Evolutionary conservation across 2,113 vertebrate genomes (phyloP).

Genomic region (Collichthys lucidus): DNA sequence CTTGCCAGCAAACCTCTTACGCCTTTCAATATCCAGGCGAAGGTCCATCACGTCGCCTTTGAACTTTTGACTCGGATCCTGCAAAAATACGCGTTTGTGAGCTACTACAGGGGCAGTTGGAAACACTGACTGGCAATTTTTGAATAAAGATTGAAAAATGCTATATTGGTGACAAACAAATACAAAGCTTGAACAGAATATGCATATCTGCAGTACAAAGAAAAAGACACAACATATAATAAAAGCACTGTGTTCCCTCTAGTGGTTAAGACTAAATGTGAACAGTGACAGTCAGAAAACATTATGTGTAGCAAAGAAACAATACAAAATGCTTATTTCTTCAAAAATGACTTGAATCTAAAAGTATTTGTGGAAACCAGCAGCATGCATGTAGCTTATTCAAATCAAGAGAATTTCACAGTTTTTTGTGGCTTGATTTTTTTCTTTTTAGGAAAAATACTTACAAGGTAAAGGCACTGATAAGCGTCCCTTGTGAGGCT

Average conservation of each 20-base stretch:
- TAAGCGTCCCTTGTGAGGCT: conserved; percentile 97
- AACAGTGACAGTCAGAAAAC: background rate
- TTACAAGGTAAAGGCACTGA: conserved; percentile 91
- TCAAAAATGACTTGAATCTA: background rate
- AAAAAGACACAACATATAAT: background rate
- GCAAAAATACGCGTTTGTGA: conserved; percentile 50
- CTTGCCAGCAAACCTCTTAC: conserved; percentile 93
- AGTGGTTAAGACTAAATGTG: conserved; percentile 32
- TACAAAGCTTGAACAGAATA: background rate
- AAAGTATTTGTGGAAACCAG: conserved; percentile 50
- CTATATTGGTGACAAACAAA: conserved; percentile 5
- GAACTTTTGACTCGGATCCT: conserved; percentile 92
- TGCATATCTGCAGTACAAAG: background rate
- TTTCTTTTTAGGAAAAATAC: conserved; percentile 88
- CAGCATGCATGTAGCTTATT: conserved; percentile 75
- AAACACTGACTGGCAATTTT: background rate
- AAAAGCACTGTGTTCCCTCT: conserved; percentile 35
- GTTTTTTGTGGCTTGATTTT: conserved; percentile 72
- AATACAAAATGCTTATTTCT: background rate
- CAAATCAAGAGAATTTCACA: conserved; percentile 58
- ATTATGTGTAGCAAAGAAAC: conserved; percentile 20
- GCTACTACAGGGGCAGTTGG: background rate
- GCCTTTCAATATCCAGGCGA: conserved; percentile 96
- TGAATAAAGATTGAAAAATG: conserved; percentile 18
- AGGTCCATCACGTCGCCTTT: conserved; percentile 96